Evolutionary conservation across 2,797 vertebrate genomes (phyloP), one percentile per base, ranked within the genome.

Genomic region (Tarsius wallacei): DNA sequence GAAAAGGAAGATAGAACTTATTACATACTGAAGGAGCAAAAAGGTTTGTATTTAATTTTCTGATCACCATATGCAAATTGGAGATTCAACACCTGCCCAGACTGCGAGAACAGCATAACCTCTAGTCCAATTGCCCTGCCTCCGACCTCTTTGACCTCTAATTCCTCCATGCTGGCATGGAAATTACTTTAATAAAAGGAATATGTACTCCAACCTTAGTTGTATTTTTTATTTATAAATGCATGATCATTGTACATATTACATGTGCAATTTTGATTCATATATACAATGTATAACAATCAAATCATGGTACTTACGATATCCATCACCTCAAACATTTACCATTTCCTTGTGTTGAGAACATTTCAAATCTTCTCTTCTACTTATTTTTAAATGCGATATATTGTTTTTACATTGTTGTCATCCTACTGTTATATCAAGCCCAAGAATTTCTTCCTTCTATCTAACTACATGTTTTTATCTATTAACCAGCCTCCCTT

Each of bases 21-120:
- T 66, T 82, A 66, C 26, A 96, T 51, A 42, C 51, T 78, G 91
- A 94, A 80, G 57, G 73, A 95, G 51, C 53, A 90, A 14, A 73
- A 94, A 83, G 17, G 2, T 24, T 55, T 24, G 6, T 63, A 31
- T 87, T 73, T 82, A 74, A 49, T 90, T 85, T 74, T 36, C 57
- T 78, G 22, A 70, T 85, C 9, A 66, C 28, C 11, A 11, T 49
- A 16, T 55, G 24, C 21, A 90, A 51, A 68, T 21, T 53, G 17
- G 51, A 59, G 26, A 15, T 47, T 82, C 16, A 59, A 13, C 24
- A 0, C 12, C 64, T 95, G 24, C 33, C 59, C 12, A 31, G 33
- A 55, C 4, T 57, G 0, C 17, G 14, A 15, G 16, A 5, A 73
- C 0, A 9, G 22, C 14, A 47, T 2, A 31, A 1, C 3, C 7